A percentile compares a stretch with the other conserved stretches of the same genome.
phyloP scores from a whole-genome alignment of 2,888 invertebrate genomes.

The Bursaphelenchus okinawaensis region DNA sequence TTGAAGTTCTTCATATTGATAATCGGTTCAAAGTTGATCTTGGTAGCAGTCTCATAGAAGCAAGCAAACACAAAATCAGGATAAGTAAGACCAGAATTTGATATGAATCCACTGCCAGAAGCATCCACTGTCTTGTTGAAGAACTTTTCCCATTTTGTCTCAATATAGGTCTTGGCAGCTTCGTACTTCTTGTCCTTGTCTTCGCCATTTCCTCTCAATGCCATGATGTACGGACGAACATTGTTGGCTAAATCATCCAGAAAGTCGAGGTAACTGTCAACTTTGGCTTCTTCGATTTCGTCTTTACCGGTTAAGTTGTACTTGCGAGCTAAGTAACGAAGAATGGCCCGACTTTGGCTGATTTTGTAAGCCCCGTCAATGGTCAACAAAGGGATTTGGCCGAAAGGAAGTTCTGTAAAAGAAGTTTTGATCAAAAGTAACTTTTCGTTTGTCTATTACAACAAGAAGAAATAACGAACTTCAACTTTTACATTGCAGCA shows the following conservation, averaged over 20 bases:
- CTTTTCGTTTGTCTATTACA: too few species aligned
- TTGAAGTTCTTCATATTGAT: background rate
- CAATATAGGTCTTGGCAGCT: background rate
- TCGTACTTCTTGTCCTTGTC: background rate
- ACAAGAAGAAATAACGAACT: too few species aligned
- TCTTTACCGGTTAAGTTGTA: background rate
- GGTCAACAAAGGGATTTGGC: background rate
- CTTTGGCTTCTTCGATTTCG: background rate
- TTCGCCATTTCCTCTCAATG: background rate
- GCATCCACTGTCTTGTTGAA: background rate
- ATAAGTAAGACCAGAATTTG: background rate
- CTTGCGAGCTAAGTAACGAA: background rate
- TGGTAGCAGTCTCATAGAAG: background rate
- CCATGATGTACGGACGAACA: background rate
- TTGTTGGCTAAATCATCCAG: background rate
- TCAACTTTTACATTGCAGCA: too few species aligned
- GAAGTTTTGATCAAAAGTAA: too few species aligned
- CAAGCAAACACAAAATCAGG: background rate
- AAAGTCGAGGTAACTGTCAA: background rate
- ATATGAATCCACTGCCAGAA: background rate
- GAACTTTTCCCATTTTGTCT: background rate
- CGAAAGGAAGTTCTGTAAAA: constrained; percentile 1
- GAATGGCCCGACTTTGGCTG: background rate
- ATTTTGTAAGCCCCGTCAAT: background rate
- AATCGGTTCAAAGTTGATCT: background rate